Evolutionary conservation across 2,888 invertebrate species (phyloP), one percentile per base, ranked within the genome.

Genomic region (Temnothorax ravouxi): DNA sequence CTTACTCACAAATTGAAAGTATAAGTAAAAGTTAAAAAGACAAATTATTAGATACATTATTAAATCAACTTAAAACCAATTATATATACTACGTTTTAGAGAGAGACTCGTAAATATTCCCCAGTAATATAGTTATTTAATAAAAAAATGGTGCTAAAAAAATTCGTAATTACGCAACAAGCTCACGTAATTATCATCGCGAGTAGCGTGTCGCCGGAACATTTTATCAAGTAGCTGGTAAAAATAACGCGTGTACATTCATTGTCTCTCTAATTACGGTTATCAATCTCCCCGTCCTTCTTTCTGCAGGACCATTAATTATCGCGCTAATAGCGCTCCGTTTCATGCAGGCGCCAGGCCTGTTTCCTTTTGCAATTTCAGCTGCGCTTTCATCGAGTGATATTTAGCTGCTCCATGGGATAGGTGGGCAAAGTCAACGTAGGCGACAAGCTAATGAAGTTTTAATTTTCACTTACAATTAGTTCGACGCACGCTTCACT

Each of bases 401-500:
- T 75, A 79, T 71, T 84, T 83, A 83, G 82, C 82, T 21, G 34
- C 38, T 25, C 8, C 29, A 29, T 5, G 11, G 47, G 25, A 6
- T 41, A 69, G 44, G 34, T 38, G 62, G 54, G 52, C 25, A 50
- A 56, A 71, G 71, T 29, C 41, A 56, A 71, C 69, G 69, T 67
- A 80, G 59, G 56, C 44, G 61, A 62, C 54, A 41, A 41, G 62
- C 64, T 77, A 88, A 86, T 85, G 74, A 86, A 89, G 86, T 89
- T 89, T 89, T 89, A 89, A 89, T 89, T 89, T 88, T 87, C 87
- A 79, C 79, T 84, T 80, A 72, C 80, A 80, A 80, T 81, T 77
- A 77, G 47, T 54, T n/a, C 66, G 52, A 62, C 76, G 62, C 80
- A 59, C 54, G 38, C 50, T 71, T 52, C 76, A 72, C 77, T 75